phyloP scores from a whole-genome alignment of 2,113 vertebrate genomes.

The Podiceps cristatus region DNA sequence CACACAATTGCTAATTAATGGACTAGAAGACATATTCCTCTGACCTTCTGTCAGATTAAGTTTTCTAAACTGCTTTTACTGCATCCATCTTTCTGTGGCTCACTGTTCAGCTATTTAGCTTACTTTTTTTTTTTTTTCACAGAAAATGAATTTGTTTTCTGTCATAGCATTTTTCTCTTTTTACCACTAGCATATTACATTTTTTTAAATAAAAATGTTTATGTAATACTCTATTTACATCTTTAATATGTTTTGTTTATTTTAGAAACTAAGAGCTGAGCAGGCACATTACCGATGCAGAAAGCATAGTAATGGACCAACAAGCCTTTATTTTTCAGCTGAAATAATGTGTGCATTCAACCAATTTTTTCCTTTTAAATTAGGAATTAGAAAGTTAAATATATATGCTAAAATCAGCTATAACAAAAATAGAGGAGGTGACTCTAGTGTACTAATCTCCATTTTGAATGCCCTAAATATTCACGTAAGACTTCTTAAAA shows the following conservation, averaged over 20 bases:
- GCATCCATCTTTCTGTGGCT: background rate
- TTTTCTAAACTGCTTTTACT: background rate
- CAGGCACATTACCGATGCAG: conserved; percentile 16
- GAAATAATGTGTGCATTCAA: conserved; percentile 17
- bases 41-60: background rate
- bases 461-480: background rate
- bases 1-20: background rate
- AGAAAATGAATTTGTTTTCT: background rate
- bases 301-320: conserved; percentile 18
- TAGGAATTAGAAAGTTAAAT: conserved; percentile 56
- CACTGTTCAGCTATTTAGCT: background rate
- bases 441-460: background rate
- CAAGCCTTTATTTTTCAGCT: conserved; percentile 27
- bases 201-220: background rate
- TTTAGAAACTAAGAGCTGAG: conserved; percentile 38
- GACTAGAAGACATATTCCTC: background rate
- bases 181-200: background rate
- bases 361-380: conserved; percentile 29
- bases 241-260: conserved; percentile 45
- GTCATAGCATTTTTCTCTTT: background rate
- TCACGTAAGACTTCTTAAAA: background rate
- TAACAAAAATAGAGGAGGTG: background rate
- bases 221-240: conserved; percentile 25
- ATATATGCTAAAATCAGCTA: background rate
- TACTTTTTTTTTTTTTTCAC: background rate